Evolutionary conservation across 2,888 invertebrate species (phyloP), one percentile per base, ranked within the genome.

Genomic region (Cosmia trapezina): DNA sequence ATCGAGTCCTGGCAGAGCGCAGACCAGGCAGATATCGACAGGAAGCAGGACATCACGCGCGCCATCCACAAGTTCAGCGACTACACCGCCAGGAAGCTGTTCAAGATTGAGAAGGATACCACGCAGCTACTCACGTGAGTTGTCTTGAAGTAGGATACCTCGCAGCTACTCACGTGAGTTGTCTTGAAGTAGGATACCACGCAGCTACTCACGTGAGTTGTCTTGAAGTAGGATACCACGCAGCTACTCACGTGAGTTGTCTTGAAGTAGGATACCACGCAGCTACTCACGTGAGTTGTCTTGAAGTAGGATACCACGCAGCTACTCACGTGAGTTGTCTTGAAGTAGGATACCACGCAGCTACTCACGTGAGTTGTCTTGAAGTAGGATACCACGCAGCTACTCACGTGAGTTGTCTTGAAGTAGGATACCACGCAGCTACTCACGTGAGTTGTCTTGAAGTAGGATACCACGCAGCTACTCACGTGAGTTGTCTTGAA

Each of bases 1-100:
- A 98, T 99, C 93, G 99, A 99, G 96, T 98, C 99, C 73, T 99
- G 99, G 99, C 98, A 98, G 94, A 98, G 98, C 84, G 97, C 97
- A 28, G 98, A 99, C 96, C 98, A 98, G 92, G 98, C 98, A 11
- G 97, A 97, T 89, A 98, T 98, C 86, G 98, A 98, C 91, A 97
- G 98, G 85, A 98, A 97, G 91, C 98, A 98, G 93, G 98, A 99
- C 95, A 98, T 99, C 92, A 97, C 98, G 75, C 97, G 98, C 89
- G 98, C 99, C 83, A 97, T 99, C 92, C 97, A 98, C 90, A 98
- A 98, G 95, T 98, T 99, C 95, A 98, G 98, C 95, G 98, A 99
- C 93, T 99, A 99, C 96, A 98, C 98, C 77, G 97, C 98, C 82
- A 97, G 98, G 87, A 98, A 98, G 91, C 97, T 99, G 84, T 98